Base-by-base conservation (phyloP, 1,140 invertebrate species). In the Nylanderia fulva region DNA sequence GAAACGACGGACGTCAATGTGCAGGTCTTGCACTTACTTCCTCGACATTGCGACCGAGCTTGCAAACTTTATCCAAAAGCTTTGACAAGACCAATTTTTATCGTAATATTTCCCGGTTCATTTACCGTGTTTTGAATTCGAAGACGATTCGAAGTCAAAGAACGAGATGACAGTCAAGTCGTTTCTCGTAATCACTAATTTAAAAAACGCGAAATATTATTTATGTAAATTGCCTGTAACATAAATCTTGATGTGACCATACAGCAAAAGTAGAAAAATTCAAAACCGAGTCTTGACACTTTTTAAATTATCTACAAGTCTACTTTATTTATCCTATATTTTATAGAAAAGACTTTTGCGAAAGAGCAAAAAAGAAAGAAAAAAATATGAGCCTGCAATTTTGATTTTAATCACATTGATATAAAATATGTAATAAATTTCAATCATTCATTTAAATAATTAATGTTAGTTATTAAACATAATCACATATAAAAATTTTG, bases 61-160 rank as follows among this genome's bases (percentile, higher is more conserved):
- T 56, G n/a, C 29, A 21, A 54, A 21, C 42, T 52, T 79, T 4
- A 27, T 8, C 42, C n/a, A 48, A 21, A 21, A 52, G 27, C 13
- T n/a, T 64, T 36, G 75, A 77, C 60, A 13, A 66, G n/a, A 77
- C 42, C 42, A 68, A 52, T 63, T 54, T 79, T 39, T 36, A 42
- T 68, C 29, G 63, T 42, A 79, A 68, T 68, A 79, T 79, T 66
- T 79, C 21, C 15, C 61, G 13, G 52, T 42, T 33, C 29, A 8
- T 77, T 66, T 33, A 42, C 18, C 27, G 24, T 27, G 36, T 42
- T 8, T 5, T 18, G 2, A 36, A n/a, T n/a, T n/a, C 4, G 29
- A 27, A 36, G 27, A 11, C 27, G n/a, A 48, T 48, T 33, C 39
- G 29, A 29, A 61, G 11, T 36, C 72, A 36, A 42, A 24, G 33